Evolutionary conservation across 53 echinoderm and acorn worm genomes (phyloP).

Genomic region (Temnopleurus reevesii): DNA sequence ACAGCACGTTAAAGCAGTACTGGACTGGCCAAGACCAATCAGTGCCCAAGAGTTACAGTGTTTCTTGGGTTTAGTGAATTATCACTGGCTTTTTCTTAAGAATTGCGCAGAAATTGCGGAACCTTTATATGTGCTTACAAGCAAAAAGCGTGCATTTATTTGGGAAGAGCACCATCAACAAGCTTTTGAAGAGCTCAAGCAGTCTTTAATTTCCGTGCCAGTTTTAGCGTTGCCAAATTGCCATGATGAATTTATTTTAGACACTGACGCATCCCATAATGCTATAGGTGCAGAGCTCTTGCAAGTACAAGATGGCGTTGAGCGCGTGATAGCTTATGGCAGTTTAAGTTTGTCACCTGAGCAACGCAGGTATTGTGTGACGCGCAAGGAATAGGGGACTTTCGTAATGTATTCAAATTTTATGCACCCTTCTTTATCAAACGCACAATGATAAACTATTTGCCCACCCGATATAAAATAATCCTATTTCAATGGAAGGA

Average conservation of each 20-base stretch:
- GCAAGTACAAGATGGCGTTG: slow-evolving; percentile 59
- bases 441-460: no score
- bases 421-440: no score
- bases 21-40: slow-evolving; percentile 46
- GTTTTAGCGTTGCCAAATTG: slow-evolving; percentile 34
- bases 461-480: no score
- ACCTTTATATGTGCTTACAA: slow-evolving; percentile 47
- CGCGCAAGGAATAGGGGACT: slow-evolving; percentile 58
- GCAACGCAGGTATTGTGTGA: slow-evolving; percentile 55
- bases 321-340: slow-evolving; percentile 65
- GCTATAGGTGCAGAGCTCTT: slow-evolving; percentile 64
- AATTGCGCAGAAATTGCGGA: slow-evolving; percentile 4
- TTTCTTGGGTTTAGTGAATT: slow-evolving; percentile 52
- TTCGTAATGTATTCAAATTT: no score
- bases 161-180: slow-evolving; percentile 51
- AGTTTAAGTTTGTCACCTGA: slow-evolving; percentile 55
- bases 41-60: slow-evolving; percentile 41
- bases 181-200: slow-evolving; percentile 54
- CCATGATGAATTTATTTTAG: no score
- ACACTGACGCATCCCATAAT: slow-evolving; percentile 55
- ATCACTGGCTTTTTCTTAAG: slow-evolving; percentile 46
- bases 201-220: slow-evolving; percentile 42
- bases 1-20: slow-evolving; percentile 25
- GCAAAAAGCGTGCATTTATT: slow-evolving; percentile 30
- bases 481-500: no score